Evolutionary conservation across 2,113 vertebrate genomes (phyloP), one percentile per base, ranked within the genome.

Genomic region (Scolopax mira): DNA sequence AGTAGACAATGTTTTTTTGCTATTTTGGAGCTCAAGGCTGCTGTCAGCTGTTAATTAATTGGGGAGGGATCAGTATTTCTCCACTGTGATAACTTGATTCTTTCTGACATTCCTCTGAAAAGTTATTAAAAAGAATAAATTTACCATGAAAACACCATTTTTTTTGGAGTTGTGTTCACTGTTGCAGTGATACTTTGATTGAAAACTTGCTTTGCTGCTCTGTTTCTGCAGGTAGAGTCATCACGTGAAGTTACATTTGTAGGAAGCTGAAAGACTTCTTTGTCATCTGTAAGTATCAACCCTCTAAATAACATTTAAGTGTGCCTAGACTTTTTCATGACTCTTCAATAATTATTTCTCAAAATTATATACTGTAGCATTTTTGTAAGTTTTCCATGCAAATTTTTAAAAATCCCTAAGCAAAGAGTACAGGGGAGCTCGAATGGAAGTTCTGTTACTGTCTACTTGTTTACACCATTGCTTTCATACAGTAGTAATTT

Each of bases 261-360:
- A 91, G 58, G 62, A 85, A 81, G 37, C 48, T 88, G 79, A 94
- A 74, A 4, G 72, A 62, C 58, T 33, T 61, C 30, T 65, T 54
- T 85, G 28, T 27, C 46, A 44, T 79, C 81, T 77, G 97, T 97
- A 94, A 97, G 97, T 96, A 85, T 35, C 37, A 67, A 42, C n/a
- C 14, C 35, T 88, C 37, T 39, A 72, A 62, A 39, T 62, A 64
- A 48, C 9, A 15, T 79, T 28, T 65, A 61, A 79, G 9, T 44
- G 30, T 4, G 5, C 39, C 46, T 82, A 6, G 3, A 25, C 16
- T 39, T 95, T 93, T 79, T 25, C 12, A 3, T 51, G 33, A 58
- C 31, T 66, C 10, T 66, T 1, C 35, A 44, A 37, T 46, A 79
- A 57, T 49, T 73, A 28, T 52, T 79, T 25, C 28, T 78, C 31